Evolutionary conservation across 2,888 invertebrate genomes (phyloP).

Genomic region (Rhagium mordax): DNA sequence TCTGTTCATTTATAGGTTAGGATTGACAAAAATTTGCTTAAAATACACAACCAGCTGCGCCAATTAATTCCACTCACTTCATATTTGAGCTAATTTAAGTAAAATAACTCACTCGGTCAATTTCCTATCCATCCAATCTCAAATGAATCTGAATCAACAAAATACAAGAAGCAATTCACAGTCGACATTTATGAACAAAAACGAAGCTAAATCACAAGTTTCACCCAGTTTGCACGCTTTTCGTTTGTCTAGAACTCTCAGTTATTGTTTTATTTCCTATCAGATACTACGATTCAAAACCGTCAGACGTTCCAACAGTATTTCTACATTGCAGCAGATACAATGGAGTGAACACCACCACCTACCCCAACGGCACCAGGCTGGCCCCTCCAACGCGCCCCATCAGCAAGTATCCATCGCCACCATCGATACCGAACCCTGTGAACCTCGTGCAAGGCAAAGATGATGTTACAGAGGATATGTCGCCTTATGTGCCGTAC

Average conservation of each 20-base stretch:
- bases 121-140: too few relatives aligned
- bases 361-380: constrained; percentile 64
- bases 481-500: constrained; percentile 61
- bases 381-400: constrained; percentile 61
- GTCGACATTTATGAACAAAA: too few relatives aligned
- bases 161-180: too few relatives aligned
- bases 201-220: too few relatives aligned
- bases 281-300: constrained; percentile 39
- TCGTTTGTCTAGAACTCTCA: constrained; percentile 5
- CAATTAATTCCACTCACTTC: too few relatives aligned
- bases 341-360: constrained; percentile 64
- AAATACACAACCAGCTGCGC: too few relatives aligned
- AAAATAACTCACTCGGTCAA: too few relatives aligned
- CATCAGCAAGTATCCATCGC: constrained; percentile 65
- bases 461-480: constrained; percentile 62
- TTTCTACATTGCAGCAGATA: constrained; percentile 58
- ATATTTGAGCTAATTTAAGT: too few relatives aligned
- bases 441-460: constrained; percentile 69
- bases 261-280: constrained; percentile 33
- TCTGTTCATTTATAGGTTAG: too few relatives aligned
- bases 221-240: neutral
- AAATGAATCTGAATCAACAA: too few relatives aligned
- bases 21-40: too few relatives aligned
- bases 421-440: constrained; percentile 64
- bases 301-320: constrained; percentile 39